phyloP scores from a whole-genome alignment of 2,797 vertebrate genomes.

The Rachycentron canadum region DNA sequence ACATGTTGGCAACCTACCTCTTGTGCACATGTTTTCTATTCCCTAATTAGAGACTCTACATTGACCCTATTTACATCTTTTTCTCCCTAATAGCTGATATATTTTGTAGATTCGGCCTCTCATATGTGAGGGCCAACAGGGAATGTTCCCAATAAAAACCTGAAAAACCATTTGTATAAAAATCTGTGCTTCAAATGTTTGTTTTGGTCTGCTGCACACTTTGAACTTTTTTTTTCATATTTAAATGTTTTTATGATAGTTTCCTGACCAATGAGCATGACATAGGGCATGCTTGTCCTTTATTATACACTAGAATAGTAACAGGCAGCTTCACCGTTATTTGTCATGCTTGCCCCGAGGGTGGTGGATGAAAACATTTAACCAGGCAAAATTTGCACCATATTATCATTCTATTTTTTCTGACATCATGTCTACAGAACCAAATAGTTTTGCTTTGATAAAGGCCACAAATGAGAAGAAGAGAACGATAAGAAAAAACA shows the following conservation, averaged over 20 bases:
- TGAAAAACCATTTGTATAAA: slow-evolving; percentile 33
- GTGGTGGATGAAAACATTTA: slow-evolving; percentile 46
- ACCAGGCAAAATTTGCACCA: slow-evolving; percentile 48
- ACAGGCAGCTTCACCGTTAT: slow-evolving; percentile 37
- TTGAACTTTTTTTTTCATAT: slow-evolving; percentile 41
- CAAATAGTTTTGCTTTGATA: slow-evolving; percentile 54
- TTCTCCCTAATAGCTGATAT: slow-evolving; percentile 36
- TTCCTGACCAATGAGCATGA: slow-evolving; percentile 50
- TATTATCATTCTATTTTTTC: slow-evolving; percentile 40
- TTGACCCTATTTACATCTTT: slow-evolving; percentile 49
- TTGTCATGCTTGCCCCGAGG: slow-evolving; percentile 35
- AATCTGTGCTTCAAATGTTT: slow-evolving; percentile 36
- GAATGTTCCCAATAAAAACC: slow-evolving; percentile 46
- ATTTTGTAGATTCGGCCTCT: slow-evolving; percentile 38
- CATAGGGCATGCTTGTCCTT: slow-evolving; percentile 34
- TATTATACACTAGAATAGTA: slow-evolving; percentile 41
- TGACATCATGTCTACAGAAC: slow-evolving; percentile 63
- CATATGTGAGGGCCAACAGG: slow-evolving; percentile 18
- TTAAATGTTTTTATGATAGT: slow-evolving; percentile 43
- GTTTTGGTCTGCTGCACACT: slow-evolving; percentile 49
- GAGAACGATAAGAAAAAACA: slow-evolving; percentile 27
- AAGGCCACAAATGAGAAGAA: slow-evolving; percentile 40
- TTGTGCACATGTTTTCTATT: slow-evolving; percentile 56
- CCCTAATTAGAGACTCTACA: slow-evolving; percentile 44
- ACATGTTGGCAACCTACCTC: slow-evolving; percentile 32